A percentile compares a stretch with the other conserved stretches of the same genome.
Evolutionary conservation across 2,888 invertebrate species (phyloP).

Genomic region (Mechanitis mazaeus): DNA sequence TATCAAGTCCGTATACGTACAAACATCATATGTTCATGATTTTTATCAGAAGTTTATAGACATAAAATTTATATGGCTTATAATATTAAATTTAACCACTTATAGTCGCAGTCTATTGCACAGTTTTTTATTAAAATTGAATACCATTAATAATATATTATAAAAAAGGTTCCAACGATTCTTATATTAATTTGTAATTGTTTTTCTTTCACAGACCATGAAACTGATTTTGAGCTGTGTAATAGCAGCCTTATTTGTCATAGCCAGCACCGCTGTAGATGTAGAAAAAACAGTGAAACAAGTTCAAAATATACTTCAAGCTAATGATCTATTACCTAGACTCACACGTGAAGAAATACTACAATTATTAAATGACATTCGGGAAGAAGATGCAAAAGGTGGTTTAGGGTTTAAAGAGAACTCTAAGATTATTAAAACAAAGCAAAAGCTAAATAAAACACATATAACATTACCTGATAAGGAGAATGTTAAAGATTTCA

Average conservation of each 20-base stretch:
- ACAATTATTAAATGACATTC: conserved; percentile 80
- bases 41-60: too few relatives aligned
- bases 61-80: too few relatives aligned
- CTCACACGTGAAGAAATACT: conserved; percentile 80
- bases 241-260: conserved; percentile 40
- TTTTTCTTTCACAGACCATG: conserved; percentile 55
- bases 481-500: conserved; percentile 47
- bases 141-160: too few relatives aligned
- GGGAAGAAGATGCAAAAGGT: conserved; percentile 67
- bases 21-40: too few relatives aligned
- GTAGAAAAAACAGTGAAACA: conserved; percentile 80
- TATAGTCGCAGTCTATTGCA: too few relatives aligned
- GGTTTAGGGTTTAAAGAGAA: conserved; percentile 43
- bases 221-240: conserved; percentile 53
- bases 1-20: too few relatives aligned
- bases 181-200: not conserved
- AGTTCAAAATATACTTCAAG: conserved; percentile 79
- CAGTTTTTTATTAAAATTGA: not conserved
- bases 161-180: not conserved
- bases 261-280: conserved; percentile 53
- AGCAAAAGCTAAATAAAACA: conserved; percentile 21
- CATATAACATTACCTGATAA: conserved; percentile 35
- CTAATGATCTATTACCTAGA: conserved; percentile 79
- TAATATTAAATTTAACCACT: too few relatives aligned
- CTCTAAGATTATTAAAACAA: conserved; percentile 32